These are phyloP conservation scores for Xyrauchen texanus DNA, from an alignment of 2,113 vertebrate species.

Conservation along the genomic window DNA sequence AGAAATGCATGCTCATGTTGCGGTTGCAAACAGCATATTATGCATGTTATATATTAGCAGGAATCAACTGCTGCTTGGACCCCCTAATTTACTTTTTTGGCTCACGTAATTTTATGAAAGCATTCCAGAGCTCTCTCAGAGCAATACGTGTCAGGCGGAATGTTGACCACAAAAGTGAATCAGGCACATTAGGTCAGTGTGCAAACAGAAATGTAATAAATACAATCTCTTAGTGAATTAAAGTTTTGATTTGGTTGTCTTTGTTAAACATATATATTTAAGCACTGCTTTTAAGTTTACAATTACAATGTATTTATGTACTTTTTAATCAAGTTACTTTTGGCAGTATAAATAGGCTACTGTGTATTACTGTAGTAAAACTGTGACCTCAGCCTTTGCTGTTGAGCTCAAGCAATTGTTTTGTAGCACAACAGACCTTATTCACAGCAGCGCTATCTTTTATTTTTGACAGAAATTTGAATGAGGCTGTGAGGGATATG, in stretches of 20 bases:
- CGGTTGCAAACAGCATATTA: conserved; percentile 57
- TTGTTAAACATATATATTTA: background rate
- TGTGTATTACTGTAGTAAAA: no score
- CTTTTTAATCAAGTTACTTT: background rate
- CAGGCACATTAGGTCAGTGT: conserved; percentile 37
- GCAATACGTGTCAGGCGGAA: background rate
- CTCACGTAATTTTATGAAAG: conserved; percentile 53
- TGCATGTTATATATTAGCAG: conserved; percentile 53
- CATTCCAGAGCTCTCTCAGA: conserved; percentile 49
- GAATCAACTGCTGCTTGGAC: conserved; percentile 65
- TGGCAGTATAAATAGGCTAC: no score
- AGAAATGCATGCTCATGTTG: conserved; percentile 42
- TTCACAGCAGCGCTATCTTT: no score
- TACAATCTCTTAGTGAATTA: background rate
- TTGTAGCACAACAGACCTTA: no score
- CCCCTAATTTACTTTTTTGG: conserved; percentile 60
- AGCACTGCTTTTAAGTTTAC: background rate
- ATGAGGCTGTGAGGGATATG: no score
- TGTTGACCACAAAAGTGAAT: conserved; percentile 40
- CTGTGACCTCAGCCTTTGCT: no score
- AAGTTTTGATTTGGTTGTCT: background rate
- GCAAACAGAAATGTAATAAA: conserved; percentile 26
- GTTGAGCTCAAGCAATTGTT: no score
- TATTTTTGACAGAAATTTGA: no score
- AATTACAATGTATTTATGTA: background rate